Evolutionary conservation across 2,888 invertebrate genomes (phyloP).

Genomic region (Mechanitis messenoides): DNA sequence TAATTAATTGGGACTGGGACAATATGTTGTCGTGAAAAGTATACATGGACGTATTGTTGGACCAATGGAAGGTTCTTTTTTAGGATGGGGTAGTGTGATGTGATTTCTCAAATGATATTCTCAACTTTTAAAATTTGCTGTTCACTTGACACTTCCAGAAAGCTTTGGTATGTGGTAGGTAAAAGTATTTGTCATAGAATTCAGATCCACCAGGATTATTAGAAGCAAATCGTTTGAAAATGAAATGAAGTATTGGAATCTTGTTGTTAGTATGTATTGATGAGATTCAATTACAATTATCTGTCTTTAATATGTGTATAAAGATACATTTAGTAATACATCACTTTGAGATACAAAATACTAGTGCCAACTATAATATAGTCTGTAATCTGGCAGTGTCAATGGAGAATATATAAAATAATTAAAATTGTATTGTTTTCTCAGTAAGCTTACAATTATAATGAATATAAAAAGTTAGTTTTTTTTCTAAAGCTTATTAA

Average conservation of each 20-base stretch:
- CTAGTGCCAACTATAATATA: slow-evolving; percentile 7
- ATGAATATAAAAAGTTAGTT: background rate
- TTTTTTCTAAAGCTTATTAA: too few species aligned
- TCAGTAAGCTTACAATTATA: slow-evolving; percentile 6
- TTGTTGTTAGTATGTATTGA: too few species aligned
- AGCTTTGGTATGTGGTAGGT: background rate
- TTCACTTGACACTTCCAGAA: slow-evolving; percentile 1
- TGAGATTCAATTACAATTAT: too few species aligned
- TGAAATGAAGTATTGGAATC: too few species aligned
- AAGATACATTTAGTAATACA: too few species aligned
- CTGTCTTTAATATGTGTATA: too few species aligned
- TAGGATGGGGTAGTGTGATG: slow-evolving; percentile 11
- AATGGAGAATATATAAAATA: background rate
- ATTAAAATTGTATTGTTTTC: slow-evolving; percentile 5
- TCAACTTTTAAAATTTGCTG: background rate
- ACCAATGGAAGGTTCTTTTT: slow-evolving; percentile 24
- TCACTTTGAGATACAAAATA: background rate
- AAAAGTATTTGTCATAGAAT: background rate
- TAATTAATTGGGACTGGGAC: background rate
- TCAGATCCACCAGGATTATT: background rate
- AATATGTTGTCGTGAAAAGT: slow-evolving; percentile 17
- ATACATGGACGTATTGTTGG: slow-evolving; percentile 20
- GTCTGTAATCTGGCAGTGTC: slow-evolving; percentile 5
- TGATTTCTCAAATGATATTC: slow-evolving; percentile 1
- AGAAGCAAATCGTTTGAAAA: background rate